Base-by-base conservation (phyloP, 1,140 invertebrate genomes). In the Megalopta genalis region DNA sequence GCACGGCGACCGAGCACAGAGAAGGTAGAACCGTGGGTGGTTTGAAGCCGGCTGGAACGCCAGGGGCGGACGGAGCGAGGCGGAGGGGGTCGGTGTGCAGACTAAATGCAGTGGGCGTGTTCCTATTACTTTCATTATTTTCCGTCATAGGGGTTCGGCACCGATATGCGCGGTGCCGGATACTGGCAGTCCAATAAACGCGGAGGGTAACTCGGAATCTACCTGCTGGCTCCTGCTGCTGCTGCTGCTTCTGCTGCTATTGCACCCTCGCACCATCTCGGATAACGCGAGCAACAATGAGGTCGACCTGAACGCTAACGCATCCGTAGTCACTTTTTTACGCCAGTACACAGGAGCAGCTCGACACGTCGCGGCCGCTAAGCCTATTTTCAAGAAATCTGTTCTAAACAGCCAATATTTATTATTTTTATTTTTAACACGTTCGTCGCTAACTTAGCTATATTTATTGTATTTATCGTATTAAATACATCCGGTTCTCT, bases 41-140 rank as follows among this genome's bases (percentile, higher is more conserved):
- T 46, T 32, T 46, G 42, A 46, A 46, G 42, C 42, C 9, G 42
- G 2, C 49, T 14, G 21, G 16, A 54, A 21, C 49, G 5, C 7
- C 7, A 69, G 59, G 49, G 54, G 52, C 10, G 42, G 42, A 12
- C 10, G 9, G 57, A 32, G 69, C 49, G 49, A 57, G 57, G 66
- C 57, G 37, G 67, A 67, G 72, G 79, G 42, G 73, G 88, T 83
- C 82, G 89, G 83, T 89, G 88, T 85, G 84, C 74, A 65, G 80
- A 23, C 83, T 86, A 86, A 86, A 86, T 86, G 85, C 81, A 86
- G 85, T 86, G 85, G 85, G 85, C 85, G 85, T 85, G 85, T 86
- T 86, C 85, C 85, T 74, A 86, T 86, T 86, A 86, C 85, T 86
- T 86, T 86, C 85, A 86, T 86, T 86, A 86, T 86, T 86, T 86